Base-by-base conservation (phyloP, 2,113 vertebrate species). In the Dicerorhinus sumatrensis region DNA sequence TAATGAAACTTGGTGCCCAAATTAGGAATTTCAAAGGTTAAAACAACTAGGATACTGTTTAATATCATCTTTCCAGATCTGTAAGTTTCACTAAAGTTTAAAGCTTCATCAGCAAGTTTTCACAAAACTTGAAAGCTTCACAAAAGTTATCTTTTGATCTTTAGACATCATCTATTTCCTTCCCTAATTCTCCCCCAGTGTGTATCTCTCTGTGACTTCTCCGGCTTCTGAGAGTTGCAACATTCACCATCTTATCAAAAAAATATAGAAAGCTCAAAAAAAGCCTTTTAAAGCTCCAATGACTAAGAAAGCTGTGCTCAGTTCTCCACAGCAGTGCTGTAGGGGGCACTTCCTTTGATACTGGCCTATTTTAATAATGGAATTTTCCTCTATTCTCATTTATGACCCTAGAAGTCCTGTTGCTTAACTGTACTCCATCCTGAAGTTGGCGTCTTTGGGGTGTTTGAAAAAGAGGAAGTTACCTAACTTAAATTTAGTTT, bases 401-500 rank as follows among this genome's bases (percentile, higher is more conserved):
- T 92, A 83, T 54, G 39, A 69, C 67, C 20, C 23, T 18, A 56
- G 11, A 84, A 84, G 11, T 51, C 25, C 5, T 79, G 4, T 72
- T 88, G 9, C 16, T 77, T 90, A 83, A 29, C 25, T 72, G 0
- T 65, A 51, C 25, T 93, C 17, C 21, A 82, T 21, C 42, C 8
- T 67, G 14, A 93, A 84, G 14, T n/a, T 84, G 36, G 13, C 27
- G 73, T 89, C 29, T 58, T 82, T 89, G 27, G 2, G 29, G 5
- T 69, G 3, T 75, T 88, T 65, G 17, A 51, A 80, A 95, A 91
- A 51, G 29, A 89, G 25, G 18, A 89, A 91, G 83, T 83, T 86
- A 65, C 5, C 31, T 94, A 58, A 48, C 5, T 87, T 77, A 92
- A 10, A 88, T 77, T 92, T 82, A 89, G 33, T 63, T 97, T 96